These are phyloP conservation scores for Mellilla xanthometata DNA, from an alignment of 2,888 invertebrate species.

Conservation along the genomic window DNA sequence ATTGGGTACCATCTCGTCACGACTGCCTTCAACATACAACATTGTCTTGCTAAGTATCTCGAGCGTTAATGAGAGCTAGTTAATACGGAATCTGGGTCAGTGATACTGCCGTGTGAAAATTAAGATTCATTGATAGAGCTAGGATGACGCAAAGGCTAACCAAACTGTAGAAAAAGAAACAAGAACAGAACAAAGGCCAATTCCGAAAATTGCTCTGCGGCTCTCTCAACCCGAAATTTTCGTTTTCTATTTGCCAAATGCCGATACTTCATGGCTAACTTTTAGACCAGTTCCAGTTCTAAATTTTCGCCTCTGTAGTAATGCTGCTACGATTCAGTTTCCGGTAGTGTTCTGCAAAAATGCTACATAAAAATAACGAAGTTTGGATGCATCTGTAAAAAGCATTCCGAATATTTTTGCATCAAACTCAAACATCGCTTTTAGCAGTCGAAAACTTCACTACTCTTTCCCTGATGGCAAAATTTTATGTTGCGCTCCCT, in stretches of 20 bases:
- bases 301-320: constrained; percentile 5
- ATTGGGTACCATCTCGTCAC: constrained; percentile 31
- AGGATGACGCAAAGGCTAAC: constrained; percentile 19
- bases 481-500: background rate
- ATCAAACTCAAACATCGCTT: background rate
- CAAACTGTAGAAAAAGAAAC: constrained; percentile 21
- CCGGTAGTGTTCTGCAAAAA: background rate
- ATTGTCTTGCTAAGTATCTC: constrained; percentile 33
- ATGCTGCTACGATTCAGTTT: constrained; percentile 11
- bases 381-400: constrained; percentile 6
- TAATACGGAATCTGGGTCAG: constrained; percentile 30
- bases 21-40: constrained; percentile 30
- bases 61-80: constrained; percentile 31
- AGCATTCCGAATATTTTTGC: constrained; percentile 1
- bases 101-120: constrained; percentile 39
- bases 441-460: background rate
- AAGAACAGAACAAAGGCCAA: constrained; percentile 19
- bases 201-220: constrained; percentile 27
- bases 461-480: background rate
- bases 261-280: constrained; percentile 26
- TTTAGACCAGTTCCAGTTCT: constrained; percentile 1
- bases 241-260: constrained; percentile 27
- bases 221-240: constrained; percentile 19
- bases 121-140: constrained; percentile 25
- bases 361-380: constrained; percentile 1